phyloP scores from a whole-genome alignment of 2,797 vertebrate species.

The Hypotaenidia philippensis region DNA sequence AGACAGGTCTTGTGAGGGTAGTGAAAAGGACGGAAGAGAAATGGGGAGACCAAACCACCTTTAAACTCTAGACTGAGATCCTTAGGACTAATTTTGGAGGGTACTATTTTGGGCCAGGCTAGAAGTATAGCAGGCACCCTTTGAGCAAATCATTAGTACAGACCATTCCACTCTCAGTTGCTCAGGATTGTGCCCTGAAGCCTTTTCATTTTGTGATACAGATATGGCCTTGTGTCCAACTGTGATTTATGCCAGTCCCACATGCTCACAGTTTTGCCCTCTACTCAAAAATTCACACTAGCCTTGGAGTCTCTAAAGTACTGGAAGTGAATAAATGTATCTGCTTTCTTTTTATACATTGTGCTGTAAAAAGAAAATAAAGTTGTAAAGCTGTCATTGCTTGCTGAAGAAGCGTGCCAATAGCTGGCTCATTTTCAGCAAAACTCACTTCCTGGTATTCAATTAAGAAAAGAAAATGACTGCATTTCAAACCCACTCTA shows the following conservation, averaged over 20 bases:
- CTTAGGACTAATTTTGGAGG: neutral
- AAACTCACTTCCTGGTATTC: conserved; percentile 22
- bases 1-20: no score
- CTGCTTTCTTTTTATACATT: conserved; percentile 58
- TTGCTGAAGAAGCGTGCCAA: neutral
- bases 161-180: neutral
- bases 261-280: neutral
- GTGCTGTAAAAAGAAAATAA: conserved; percentile 63
- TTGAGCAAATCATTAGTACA: neutral
- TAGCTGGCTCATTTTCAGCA: conserved; percentile 18
- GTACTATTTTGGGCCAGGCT: neutral
- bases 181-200: neutral
- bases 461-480: conserved; percentile 45
- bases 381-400: neutral
- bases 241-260: neutral
- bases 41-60: no score
- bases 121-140: neutral
- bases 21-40: no score
- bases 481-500: conserved; percentile 30
- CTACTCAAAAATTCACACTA: neutral
- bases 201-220: neutral
- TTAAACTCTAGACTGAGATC: neutral
- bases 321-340: conserved; percentile 55
- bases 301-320: conserved; percentile 33
- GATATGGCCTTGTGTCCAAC: accelerated